These are phyloP conservation scores for Apis laboriosa DNA, from an alignment of 1,140 invertebrate genomes.

Conservation along the genomic window DNA sequence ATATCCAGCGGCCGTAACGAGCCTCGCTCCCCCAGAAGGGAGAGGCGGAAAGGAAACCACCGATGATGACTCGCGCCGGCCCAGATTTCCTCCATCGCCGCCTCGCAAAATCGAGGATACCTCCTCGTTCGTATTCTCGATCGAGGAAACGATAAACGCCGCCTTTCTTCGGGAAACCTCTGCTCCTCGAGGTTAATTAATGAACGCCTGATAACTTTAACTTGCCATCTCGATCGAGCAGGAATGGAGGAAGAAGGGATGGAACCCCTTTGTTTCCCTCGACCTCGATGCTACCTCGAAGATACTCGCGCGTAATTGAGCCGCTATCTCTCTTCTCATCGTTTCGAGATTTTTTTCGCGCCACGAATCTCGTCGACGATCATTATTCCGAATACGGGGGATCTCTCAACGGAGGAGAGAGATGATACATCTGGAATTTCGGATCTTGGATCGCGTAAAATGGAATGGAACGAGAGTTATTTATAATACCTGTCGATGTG, in stretches of 20 bases:
- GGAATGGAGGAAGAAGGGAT: too few species aligned
- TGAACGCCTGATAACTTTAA: constrained; percentile 7
- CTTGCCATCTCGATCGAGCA: too few species aligned
- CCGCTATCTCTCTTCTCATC: background rate
- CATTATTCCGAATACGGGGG: too few species aligned
- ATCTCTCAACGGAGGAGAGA: background rate
- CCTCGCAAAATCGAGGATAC: background rate
- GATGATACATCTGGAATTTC: too few species aligned
- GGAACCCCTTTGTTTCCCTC: background rate
- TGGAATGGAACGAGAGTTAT: too few species aligned
- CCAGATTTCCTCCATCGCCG: too few species aligned
- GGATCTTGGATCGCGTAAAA: too few species aligned
- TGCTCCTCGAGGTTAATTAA: constrained; percentile 25
- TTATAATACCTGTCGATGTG: too few species aligned
- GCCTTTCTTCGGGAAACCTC: constrained; percentile 11
- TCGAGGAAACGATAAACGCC: constrained; percentile 11
- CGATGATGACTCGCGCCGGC: constrained; percentile 54
- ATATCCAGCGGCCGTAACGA: constrained; percentile 63
- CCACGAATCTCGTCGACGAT: too few species aligned
- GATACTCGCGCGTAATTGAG: constrained; percentile 27
- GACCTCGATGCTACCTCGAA: background rate
- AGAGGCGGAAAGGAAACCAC: constrained; percentile 55
- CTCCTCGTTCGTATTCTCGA: background rate
- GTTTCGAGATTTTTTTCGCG: background rate
- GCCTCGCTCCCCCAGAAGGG: constrained; percentile 47